Conservation (phyloP, 1,140 invertebrate genomes). For the Ceratina australensis region DNA sequence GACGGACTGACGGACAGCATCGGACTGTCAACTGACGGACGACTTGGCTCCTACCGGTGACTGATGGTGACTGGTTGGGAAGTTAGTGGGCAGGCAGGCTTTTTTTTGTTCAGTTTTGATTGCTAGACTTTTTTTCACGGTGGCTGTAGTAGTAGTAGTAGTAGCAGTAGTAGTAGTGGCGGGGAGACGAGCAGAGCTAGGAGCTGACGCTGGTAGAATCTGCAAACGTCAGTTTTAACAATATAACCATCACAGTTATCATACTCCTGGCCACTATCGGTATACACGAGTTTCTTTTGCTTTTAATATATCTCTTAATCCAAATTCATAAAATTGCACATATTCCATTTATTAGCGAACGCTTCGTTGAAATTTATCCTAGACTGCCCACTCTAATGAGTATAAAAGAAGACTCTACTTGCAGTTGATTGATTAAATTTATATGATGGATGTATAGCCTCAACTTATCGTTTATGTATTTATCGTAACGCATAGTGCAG, state of each 20-base stretch:
- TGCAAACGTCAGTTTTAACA: constrained; percentile 80
- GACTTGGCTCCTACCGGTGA: constrained; percentile 75
- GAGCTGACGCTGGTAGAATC: constrained; percentile 79
- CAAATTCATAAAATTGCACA: constrained; percentile 45
- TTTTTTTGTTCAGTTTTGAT: constrained; percentile 75
- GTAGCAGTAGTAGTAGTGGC: constrained; percentile 78
- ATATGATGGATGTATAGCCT: constrained; percentile 56
- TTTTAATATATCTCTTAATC: constrained; percentile 17
- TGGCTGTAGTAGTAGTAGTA: constrained; percentile 73
- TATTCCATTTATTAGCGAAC: constrained; percentile 39
- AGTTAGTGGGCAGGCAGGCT: constrained; percentile 79
- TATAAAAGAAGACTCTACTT: constrained; percentile 55
- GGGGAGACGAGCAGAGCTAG: constrained; percentile 79
- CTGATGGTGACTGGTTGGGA: constrained; percentile 80
- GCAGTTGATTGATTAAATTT: constrained; percentile 49
- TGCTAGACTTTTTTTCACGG: constrained; percentile 77
- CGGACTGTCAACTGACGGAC: constrained; percentile 76
- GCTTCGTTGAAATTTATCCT: constrained; percentile 62
- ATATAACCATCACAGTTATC: constrained; percentile 73
- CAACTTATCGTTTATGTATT: constrained; percentile 36
- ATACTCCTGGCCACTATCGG: constrained; percentile 65
- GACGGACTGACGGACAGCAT: constrained; percentile 72
- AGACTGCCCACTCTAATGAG: constrained; percentile 76
- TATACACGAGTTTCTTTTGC: constrained; percentile 46
- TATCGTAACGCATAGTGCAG: constrained; percentile 50